Conservation (phyloP, 2,888 invertebrate species). For the Tenthredo amoena region DNA sequence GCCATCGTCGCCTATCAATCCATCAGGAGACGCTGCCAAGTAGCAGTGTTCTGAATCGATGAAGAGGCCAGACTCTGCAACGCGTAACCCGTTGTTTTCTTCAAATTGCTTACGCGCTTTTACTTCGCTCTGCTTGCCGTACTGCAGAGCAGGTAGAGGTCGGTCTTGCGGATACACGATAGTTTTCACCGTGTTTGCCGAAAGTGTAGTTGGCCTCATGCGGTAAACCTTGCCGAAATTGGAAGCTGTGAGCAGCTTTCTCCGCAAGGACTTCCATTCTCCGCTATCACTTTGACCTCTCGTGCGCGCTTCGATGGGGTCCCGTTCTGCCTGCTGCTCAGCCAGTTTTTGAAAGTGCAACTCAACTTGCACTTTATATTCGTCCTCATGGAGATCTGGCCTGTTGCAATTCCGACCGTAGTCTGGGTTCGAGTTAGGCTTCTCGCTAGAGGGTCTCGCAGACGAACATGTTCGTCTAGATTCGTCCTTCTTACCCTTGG, state of each 20-base stretch:
- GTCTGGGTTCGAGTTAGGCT: no score
- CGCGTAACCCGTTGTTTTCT: background rate
- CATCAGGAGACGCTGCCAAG: slow-evolving; percentile 56
- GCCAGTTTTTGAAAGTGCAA: no score
- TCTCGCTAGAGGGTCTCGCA: no score
- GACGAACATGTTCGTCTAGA: no score
- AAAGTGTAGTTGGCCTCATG: background rate
- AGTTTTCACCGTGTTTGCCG: background rate
- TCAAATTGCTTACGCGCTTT: background rate
- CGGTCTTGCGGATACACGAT: background rate
- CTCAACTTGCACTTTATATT: no score
- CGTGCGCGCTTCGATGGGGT: background rate
- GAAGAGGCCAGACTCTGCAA: background rate
- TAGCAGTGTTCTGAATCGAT: slow-evolving; percentile 12
- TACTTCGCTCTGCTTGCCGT: background rate
- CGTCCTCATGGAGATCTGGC: no score
- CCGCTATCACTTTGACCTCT: background rate
- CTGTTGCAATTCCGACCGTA: no score
- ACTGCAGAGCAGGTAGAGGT: background rate
- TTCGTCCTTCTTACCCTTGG: no score
- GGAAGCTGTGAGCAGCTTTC: background rate
- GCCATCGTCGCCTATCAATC: slow-evolving; percentile 48
- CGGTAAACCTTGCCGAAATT: background rate
- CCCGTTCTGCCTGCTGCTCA: no score
- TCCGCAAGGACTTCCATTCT: background rate